Evolutionary conservation across 2,888 invertebrate species (phyloP).

Genomic region (Sympetrum striolatum): DNA sequence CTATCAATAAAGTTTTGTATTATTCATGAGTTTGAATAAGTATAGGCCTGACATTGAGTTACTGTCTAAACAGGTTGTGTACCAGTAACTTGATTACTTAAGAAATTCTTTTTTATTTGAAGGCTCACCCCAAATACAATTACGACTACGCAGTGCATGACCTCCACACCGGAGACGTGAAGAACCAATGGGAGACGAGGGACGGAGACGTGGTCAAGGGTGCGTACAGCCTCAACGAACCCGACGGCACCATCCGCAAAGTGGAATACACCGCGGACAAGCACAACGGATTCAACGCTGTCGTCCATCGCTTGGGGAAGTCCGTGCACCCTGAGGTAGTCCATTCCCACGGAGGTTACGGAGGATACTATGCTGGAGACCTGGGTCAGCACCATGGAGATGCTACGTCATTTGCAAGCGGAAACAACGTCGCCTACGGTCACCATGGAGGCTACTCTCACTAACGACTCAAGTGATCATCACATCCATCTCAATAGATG

Average conservation of each 20-base stretch:
- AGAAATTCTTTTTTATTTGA: neutral
- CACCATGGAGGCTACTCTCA: neutral
- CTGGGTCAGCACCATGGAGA: neutral
- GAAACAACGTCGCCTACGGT: slow-evolving; percentile 1
- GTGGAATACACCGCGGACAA: slow-evolving; percentile 50
- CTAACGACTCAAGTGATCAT: neutral
- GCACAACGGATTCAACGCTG: slow-evolving; percentile 48
- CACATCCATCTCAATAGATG: no score
- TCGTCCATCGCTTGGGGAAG: neutral
- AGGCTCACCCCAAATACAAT: slow-evolving; percentile 2
- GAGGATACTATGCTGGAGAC: neutral
- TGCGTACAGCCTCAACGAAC: slow-evolving; percentile 49
- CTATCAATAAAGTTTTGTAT: neutral
- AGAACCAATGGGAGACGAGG: slow-evolving; percentile 50
- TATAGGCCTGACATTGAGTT: no score
- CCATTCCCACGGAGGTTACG: neutral
- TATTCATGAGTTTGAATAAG: no score
- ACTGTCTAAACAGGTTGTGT: no score
- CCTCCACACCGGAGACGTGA: slow-evolving; percentile 51
- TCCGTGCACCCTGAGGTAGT: neutral
- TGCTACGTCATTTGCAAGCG: neutral
- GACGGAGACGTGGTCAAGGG: slow-evolving; percentile 50
- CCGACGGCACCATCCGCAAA: slow-evolving; percentile 49
- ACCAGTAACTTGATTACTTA: no score
- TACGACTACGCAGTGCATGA: slow-evolving; percentile 46